A percentile compares a stretch with the other conserved stretches of the same genome.
Evolutionary conservation across 1,140 invertebrate species (phyloP).

Genomic region (Sinella curviseta): DNA sequence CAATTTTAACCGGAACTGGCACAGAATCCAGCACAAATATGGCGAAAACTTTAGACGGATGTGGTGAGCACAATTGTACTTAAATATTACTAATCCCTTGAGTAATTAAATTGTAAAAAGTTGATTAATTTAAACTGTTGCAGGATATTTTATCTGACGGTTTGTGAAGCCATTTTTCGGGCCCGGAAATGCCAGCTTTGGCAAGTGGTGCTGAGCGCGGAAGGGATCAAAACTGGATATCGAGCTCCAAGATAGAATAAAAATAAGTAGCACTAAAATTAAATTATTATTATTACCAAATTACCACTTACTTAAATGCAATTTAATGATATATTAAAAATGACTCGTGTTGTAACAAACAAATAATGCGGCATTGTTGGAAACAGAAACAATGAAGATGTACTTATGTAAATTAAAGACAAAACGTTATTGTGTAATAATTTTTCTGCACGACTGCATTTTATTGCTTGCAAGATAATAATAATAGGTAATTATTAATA

Average conservation of each 20-base stretch:
- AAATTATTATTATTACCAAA: too few relatives aligned
- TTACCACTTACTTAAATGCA: too few relatives aligned
- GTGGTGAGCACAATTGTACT: not conserved
- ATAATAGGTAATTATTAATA: too few relatives aligned
- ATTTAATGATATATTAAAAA: too few relatives aligned
- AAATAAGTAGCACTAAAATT: too few relatives aligned
- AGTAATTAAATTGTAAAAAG: not conserved
- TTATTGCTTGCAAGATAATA: too few relatives aligned
- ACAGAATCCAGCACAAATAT: not conserved
- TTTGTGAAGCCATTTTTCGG: slow-evolving; percentile 35
- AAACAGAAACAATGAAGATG: too few relatives aligned
- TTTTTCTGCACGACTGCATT: too few relatives aligned
- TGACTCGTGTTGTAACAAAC: too few relatives aligned
- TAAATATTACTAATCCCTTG: slow-evolving; percentile 28
- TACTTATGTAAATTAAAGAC: too few relatives aligned
- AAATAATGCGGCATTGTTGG: too few relatives aligned
- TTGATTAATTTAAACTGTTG: not conserved
- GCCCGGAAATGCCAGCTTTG: slow-evolving; percentile 35
- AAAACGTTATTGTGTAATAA: too few relatives aligned
- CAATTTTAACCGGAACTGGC: slow-evolving; percentile 13
- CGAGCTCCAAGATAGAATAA: slow-evolving; percentile 35
- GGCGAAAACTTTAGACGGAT: not conserved
- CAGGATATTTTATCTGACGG: slow-evolving; percentile 39
- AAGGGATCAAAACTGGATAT: slow-evolving; percentile 42
- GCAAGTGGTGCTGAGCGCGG: slow-evolving; percentile 43